Evolutionary conservation across 2,113 vertebrate species (phyloP).

Genomic region (Calyptomena viridis): DNA sequence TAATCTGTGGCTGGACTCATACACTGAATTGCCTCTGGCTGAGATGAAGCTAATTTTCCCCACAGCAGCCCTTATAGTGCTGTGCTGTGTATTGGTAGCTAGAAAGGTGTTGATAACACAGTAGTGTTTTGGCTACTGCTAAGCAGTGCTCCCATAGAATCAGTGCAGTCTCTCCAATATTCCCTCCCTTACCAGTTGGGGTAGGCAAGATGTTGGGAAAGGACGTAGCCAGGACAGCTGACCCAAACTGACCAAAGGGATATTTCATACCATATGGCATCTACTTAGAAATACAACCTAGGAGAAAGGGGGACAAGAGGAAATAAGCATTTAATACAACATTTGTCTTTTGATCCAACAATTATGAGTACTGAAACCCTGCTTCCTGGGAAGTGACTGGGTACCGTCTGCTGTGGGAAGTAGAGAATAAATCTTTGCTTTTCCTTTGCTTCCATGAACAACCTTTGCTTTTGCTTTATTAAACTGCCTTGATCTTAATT

Average conservation of each 20-base stretch:
- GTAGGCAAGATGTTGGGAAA: neutral
- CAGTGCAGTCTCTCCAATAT: neutral
- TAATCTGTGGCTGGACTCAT: neutral
- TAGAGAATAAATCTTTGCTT: neutral
- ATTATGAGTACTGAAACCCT: neutral
- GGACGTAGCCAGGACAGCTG: neutral
- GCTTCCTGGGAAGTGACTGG: neutral
- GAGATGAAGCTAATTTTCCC: neutral
- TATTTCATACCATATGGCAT: neutral
- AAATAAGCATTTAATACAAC: neutral
- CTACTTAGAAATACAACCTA: neutral
- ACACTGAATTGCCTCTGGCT: neutral
- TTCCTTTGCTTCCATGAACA: fast-evolving
- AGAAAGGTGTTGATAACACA: neutral
- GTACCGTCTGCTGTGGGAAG: neutral
- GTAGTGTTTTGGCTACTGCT: neutral
- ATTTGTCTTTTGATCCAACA: neutral
- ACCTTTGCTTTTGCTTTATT: neutral
- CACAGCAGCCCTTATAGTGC: neutral
- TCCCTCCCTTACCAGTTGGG: neutral
- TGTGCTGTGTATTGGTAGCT: neutral
- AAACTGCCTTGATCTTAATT: neutral
- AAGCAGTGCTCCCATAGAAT: neutral
- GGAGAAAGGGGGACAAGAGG: neutral
- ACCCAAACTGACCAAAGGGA: neutral